phyloP scores from a whole-genome alignment of 2,113 vertebrate genomes.

The Oophaga pumilio region DNA sequence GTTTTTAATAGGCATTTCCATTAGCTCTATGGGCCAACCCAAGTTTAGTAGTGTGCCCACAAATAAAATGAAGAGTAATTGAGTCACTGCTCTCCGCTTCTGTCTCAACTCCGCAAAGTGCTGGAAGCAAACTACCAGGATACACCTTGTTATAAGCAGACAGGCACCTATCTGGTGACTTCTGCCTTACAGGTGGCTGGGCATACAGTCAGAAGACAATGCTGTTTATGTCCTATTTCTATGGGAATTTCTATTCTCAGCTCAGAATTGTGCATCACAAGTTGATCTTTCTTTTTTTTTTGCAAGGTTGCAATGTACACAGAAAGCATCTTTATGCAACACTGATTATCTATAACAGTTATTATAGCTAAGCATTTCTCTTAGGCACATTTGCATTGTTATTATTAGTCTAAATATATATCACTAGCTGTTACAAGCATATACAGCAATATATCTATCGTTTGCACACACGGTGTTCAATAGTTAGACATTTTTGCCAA shows the following conservation, averaged over 20 bases:
- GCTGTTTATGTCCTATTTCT: slow-evolving; percentile 17
- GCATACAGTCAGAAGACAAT: neutral
- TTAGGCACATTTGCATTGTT: neutral
- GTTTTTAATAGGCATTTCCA: slow-evolving; percentile 1
- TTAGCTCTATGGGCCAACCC: neutral
- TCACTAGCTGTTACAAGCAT: neutral
- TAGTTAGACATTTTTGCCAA: neutral
- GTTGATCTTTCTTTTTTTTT: slow-evolving; percentile 22
- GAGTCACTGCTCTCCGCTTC: neutral
- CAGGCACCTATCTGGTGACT: slow-evolving; percentile 3
- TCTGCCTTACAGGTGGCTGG: slow-evolving; percentile 18
- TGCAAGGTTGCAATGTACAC: slow-evolving; percentile 42
- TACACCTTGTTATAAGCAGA: slow-evolving; percentile 4
- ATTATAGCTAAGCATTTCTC: slow-evolving; percentile 15
- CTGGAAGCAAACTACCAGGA: neutral
- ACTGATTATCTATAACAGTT: slow-evolving; percentile 23
- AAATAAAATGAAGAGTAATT: slow-evolving; percentile 12
- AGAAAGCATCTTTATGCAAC: slow-evolving; percentile 36
- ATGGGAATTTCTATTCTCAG: slow-evolving; percentile 10
- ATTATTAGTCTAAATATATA: neutral
- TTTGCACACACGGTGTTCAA: neutral
- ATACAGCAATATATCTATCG: neutral
- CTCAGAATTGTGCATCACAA: slow-evolving; percentile 11
- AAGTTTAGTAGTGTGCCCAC: neutral
- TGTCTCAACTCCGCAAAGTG: slow-evolving; percentile 2